Conservation (phyloP, 2,113 vertebrate genomes). For the Equus przewalskii region DNA sequence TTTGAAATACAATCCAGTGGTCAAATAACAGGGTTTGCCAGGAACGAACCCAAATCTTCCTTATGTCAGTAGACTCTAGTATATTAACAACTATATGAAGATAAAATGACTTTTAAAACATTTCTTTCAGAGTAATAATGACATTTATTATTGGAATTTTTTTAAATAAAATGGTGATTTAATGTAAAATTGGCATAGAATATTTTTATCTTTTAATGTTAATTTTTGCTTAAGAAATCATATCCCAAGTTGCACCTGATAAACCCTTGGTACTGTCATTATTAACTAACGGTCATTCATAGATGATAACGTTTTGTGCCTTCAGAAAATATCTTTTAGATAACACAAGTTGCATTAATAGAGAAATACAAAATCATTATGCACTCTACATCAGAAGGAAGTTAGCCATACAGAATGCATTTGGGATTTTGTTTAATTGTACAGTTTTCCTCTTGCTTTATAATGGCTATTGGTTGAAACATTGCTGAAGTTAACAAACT, state of each 20-base stretch:
- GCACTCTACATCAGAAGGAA: slow-evolving; percentile 70
- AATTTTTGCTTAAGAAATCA: slow-evolving; percentile 83
- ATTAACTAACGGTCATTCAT: slow-evolving; percentile 75
- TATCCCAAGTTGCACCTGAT: slow-evolving; percentile 74
- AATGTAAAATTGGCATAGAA: slow-evolving; percentile 65
- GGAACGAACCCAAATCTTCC: slow-evolving; percentile 79
- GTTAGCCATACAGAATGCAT: slow-evolving; percentile 32
- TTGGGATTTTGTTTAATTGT: slow-evolving; percentile 61
- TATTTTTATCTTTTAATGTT: slow-evolving; percentile 76
- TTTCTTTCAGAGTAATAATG: slow-evolving; percentile 80
- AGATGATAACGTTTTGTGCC: slow-evolving; percentile 79
- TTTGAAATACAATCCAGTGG: background rate
- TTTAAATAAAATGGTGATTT: slow-evolving; percentile 81
- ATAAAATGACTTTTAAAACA: slow-evolving; percentile 74
- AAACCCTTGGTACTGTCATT: slow-evolving; percentile 74
- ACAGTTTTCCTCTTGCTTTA: slow-evolving; percentile 54
- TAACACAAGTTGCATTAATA: slow-evolving; percentile 65
- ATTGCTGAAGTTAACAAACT: slow-evolving; percentile 49
- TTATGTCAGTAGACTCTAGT: slow-evolving; percentile 75
- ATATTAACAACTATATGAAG: slow-evolving; percentile 61
- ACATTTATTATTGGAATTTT: slow-evolving; percentile 73
- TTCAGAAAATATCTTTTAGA: slow-evolving; percentile 73
- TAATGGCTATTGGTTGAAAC: slow-evolving; percentile 14
- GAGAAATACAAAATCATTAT: slow-evolving; percentile 66
- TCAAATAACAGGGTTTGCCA: slow-evolving; percentile 77